A percentile compares a stretch with the other conserved stretches of the same genome.
Evolutionary conservation across 2,113 vertebrate species (phyloP).

Genomic region (Setophaga coronata): DNA sequence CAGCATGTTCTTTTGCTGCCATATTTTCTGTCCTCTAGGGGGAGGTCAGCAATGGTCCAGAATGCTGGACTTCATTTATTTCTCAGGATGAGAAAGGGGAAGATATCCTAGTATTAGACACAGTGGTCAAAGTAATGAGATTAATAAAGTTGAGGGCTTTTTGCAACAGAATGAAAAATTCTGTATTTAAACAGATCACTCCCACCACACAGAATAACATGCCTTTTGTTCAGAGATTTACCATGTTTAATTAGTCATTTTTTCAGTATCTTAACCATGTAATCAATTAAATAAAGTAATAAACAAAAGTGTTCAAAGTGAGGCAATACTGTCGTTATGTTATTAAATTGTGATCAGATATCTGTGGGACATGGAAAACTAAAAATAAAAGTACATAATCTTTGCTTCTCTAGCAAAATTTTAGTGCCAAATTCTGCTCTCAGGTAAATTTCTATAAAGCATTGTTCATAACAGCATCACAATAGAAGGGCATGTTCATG

Average conservation of each 20-base stretch:
- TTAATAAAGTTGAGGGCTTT: background rate
- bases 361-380: slow-evolving; percentile 50
- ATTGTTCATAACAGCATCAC: background rate
- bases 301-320: slow-evolving; percentile 66
- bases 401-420: slow-evolving; percentile 11
- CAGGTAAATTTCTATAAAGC: background rate
- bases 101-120: background rate
- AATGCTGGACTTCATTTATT: background rate
- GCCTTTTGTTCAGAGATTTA: slow-evolving; percentile 70
- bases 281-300: slow-evolving; percentile 73
- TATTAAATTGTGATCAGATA: slow-evolving; percentile 42
- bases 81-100: background rate
- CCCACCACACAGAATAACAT: slow-evolving; percentile 64
- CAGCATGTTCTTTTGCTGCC: background rate
- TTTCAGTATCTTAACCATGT: slow-evolving; percentile 72
- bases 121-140: background rate
- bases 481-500: background rate
- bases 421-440: slow-evolving; percentile 58
- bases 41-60: background rate
- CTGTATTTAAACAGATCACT: slow-evolving; percentile 40
- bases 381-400: slow-evolving; percentile 19
- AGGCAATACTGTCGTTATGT: slow-evolving; percentile 66
- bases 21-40: background rate
- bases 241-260: slow-evolving; percentile 73
- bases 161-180: slow-evolving; percentile 9